Base-by-base conservation (phyloP, 1,140 invertebrate species). In the Lethrus apterus region DNA sequence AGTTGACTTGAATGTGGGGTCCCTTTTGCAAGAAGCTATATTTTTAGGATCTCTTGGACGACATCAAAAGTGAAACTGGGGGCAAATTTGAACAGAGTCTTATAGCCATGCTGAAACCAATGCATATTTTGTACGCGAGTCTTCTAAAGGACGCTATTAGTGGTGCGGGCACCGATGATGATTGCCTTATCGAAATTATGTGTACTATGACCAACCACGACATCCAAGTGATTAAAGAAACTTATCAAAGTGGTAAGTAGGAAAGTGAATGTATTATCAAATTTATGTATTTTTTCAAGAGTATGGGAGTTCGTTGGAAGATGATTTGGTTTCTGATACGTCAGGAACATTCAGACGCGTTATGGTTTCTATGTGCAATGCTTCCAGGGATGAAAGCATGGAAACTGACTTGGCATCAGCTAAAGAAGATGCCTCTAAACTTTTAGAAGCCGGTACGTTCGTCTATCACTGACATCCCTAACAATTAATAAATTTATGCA, bases 1-100 rank as follows among this genome's bases (percentile, higher is more conserved):
- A 2, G 5, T 20, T 4, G 3, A 40, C 29, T 30, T 9, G 32
- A 44, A 31, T 23, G 20, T 26, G 3, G 19, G 4, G 3, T 19
- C 30, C 31, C 31, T 9, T 20, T 32, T 48, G 8, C 13, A 19
- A 42, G 23, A 23, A 9, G 1, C n/a, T n/a, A 11, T n/a, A 26
- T 56, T 50, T 52, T 21, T 24, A 94, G 84, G 90, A 95, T 68
- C 70, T 97, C 33, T 78, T 92, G 21, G 83, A 84, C 48, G 88
- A 95, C 54, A 70, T 98, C 49, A 92, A 93, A 62, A 88, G 85
- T 46, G 93, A 97, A 68, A 73, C 91, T 3, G 83, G 80, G 56
- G 93, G 93, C 17, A 89, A 93, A 58, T 93, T 95, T 61, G 88
- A 96, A 66, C 81, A 92, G 53, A 67, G 92, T 0, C 64, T 96